These are phyloP conservation scores for Drosophila peninsularis DNA, from an alignment of 2,888 invertebrate species.

Conservation along the genomic window DNA sequence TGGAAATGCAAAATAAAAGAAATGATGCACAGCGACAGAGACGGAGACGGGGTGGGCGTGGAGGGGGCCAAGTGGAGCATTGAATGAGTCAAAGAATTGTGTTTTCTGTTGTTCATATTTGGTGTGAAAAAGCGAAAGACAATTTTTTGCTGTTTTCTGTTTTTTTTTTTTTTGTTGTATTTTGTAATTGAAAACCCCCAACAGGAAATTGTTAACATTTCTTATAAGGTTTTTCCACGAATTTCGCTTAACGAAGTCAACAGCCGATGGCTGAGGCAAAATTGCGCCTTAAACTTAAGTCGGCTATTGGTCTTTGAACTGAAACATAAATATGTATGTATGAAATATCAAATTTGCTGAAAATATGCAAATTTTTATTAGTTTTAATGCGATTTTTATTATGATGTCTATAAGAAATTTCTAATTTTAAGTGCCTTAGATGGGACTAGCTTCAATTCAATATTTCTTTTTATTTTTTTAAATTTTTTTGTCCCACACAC, in stretches of 20 bases:
- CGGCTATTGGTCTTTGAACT: conserved; percentile 51
- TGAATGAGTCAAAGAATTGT: conserved; percentile 65
- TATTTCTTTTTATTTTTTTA: too few species aligned
- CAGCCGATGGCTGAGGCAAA: conserved; percentile 44
- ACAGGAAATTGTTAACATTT: conserved; percentile 71
- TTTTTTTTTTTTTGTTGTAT: conserved; percentile 6
- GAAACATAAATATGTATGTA: neutral
- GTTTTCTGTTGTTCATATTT: conserved; percentile 33
- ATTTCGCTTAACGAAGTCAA: conserved; percentile 54
- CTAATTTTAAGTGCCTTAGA: too few species aligned
- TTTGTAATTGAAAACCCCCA: conserved; percentile 61
- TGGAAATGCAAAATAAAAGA: conserved; percentile 1
- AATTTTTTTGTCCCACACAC: too few species aligned
- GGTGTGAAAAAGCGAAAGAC: conserved; percentile 66
- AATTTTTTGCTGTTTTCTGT: conserved; percentile 24
- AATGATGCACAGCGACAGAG: conserved; percentile 6
- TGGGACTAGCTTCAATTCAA: too few species aligned
- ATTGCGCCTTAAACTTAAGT: conserved; percentile 34
- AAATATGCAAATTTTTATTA: too few species aligned
- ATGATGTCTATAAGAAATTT: too few species aligned
- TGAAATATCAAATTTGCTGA: too few species aligned
- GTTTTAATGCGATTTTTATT: too few species aligned
- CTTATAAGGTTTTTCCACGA: conserved; percentile 59
- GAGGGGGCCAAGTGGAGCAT: conserved; percentile 7
- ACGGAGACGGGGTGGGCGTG: neutral